These are phyloP conservation scores for Petromus typicus DNA, from an alignment of 2,113 vertebrate species.

Conservation along the genomic window DNA sequence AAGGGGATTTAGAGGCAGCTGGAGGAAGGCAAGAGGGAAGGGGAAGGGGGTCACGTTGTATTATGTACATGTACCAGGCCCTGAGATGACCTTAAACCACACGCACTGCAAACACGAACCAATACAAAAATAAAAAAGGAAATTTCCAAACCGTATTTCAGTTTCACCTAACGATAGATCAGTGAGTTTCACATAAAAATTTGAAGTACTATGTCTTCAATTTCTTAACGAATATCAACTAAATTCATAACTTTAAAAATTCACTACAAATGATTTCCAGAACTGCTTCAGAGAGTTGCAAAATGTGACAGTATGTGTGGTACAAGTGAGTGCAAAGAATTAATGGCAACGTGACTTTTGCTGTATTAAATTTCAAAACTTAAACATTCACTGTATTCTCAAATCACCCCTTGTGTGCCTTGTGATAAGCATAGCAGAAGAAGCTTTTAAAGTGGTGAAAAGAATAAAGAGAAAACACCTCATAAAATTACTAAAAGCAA, in stretches of 20 bases:
- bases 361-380: not conserved
- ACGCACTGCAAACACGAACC: not conserved
- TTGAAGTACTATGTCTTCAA: not conserved
- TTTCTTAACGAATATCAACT: not conserved
- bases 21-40: not conserved
- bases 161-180: not conserved
- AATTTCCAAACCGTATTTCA: not conserved
- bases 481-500: not conserved
- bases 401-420: accelerated
- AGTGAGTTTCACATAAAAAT: not conserved
- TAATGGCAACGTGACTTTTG: not conserved
- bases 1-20: not conserved
- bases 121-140: not conserved
- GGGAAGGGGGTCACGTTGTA: not conserved
- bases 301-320: not conserved
- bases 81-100: not conserved
- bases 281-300: not conserved
- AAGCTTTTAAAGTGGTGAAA: not conserved
- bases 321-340: not conserved
- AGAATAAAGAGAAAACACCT: not conserved
- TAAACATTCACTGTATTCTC: not conserved
- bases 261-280: not conserved
- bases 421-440: not conserved
- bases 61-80: not conserved
- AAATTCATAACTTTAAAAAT: not conserved